These are phyloP conservation scores for Melitaea cinxia DNA, from an alignment of 1,140 invertebrate genomes.

Conservation along the genomic window DNA sequence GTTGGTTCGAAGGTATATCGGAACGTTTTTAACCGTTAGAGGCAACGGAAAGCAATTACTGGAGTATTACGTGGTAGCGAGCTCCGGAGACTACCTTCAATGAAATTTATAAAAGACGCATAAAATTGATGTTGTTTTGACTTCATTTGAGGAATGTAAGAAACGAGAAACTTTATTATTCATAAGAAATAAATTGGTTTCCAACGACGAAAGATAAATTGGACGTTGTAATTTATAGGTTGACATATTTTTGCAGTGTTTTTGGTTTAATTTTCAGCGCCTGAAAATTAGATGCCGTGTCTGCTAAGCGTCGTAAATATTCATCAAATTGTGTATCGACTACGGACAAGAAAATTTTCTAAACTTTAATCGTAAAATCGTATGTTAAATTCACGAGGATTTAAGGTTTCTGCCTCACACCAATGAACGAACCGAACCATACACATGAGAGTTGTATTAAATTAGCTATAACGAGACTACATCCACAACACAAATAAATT, in stretches of 20 bases:
- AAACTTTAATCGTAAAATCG: too few species aligned
- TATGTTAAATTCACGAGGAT: too few species aligned
- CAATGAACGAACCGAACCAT: too few species aligned
- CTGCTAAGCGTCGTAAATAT: too few species aligned
- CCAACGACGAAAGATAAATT: neutral
- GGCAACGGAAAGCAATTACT: conserved; percentile 6
- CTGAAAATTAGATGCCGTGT: too few species aligned
- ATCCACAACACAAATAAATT: too few species aligned
- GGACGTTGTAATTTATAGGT: neutral
- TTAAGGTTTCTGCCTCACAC: too few species aligned
- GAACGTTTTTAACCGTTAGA: neutral
- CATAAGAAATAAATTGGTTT: conserved; percentile 10
- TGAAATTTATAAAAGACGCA: conserved; percentile 7
- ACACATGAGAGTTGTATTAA: too few species aligned
- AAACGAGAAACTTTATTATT: conserved; percentile 7
- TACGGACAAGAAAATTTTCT: too few species aligned
- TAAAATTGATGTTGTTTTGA: conserved; percentile 2
- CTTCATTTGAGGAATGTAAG: neutral
- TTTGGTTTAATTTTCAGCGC: too few species aligned
- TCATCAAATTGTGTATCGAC: too few species aligned
- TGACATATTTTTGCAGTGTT: neutral
- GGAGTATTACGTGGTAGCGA: neutral
- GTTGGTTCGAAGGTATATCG: conserved; percentile 2
- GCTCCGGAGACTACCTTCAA: neutral
- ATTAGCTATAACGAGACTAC: too few species aligned